Evolutionary conservation across 2,797 vertebrate species (phyloP).

Genomic region (Melanogrammus aeglefinus): DNA sequence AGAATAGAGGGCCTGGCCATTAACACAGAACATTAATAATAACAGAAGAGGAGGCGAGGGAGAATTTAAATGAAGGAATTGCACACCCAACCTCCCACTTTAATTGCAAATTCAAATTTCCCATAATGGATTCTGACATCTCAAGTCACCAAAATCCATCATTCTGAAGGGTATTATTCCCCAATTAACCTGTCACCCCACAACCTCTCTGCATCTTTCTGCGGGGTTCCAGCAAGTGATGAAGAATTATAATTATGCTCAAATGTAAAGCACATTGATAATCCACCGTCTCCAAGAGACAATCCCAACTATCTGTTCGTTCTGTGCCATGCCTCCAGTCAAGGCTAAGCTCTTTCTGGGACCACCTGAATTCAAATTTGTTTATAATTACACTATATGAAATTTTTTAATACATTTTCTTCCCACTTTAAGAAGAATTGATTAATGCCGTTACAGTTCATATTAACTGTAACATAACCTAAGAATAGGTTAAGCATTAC

Average conservation of each 20-base stretch:
- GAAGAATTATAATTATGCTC: slow-evolving; percentile 80
- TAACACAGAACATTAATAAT: slow-evolving; percentile 74
- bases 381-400: slow-evolving; percentile 14
- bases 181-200: slow-evolving; percentile 83
- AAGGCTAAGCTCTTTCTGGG: slow-evolving; percentile 10
- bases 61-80: slow-evolving; percentile 74
- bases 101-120: slow-evolving; percentile 83
- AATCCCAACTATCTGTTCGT: background rate
- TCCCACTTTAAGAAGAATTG: slow-evolving; percentile 7
- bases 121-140: slow-evolving; percentile 82
- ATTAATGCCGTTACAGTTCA: background rate
- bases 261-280: slow-evolving; percentile 78
- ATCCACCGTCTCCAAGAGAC: slow-evolving; percentile 48
- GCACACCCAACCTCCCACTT: slow-evolving; percentile 70
- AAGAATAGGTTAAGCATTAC: background rate
- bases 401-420: slow-evolving; percentile 9
- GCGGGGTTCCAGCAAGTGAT: slow-evolving; percentile 71
- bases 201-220: slow-evolving; percentile 67
- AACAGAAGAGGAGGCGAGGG: slow-evolving; percentile 56
- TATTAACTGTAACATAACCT: background rate
- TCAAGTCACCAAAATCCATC: slow-evolving; percentile 85
- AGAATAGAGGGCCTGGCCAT: slow-evolving; percentile 58
- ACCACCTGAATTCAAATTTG: slow-evolving; percentile 12
- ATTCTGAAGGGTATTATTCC: slow-evolving; percentile 83
- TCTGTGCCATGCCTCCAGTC: slow-evolving; percentile 16